Base-by-base conservation (phyloP, 2,888 invertebrate species). In the Pterostichus niger region DNA sequence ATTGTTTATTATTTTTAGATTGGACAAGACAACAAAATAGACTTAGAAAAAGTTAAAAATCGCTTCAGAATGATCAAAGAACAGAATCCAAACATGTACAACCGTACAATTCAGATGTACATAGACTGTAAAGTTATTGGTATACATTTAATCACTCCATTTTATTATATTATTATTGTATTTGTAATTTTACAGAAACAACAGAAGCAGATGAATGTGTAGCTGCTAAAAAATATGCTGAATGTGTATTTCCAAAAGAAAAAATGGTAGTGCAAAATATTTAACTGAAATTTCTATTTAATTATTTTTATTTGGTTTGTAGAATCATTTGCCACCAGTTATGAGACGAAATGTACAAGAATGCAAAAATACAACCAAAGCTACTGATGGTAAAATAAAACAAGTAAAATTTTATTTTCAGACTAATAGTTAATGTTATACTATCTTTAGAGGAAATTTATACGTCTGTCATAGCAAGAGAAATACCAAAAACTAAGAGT, bases 211-310 rank as follows among this genome's bases (percentile, higher is more conserved):
- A 78, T 40, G 59, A 78, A 59, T 78, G 78, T 10, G 31, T 44
- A 11, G 78, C 78, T 11, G 78, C 61, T 10, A n/a, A 59, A 7
- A 78, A 78, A 59, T 78, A 78, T 13, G 78, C 78, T 2, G 78
- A 78, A 78, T 78, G 78, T 17, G 24, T 78, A 1, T 78, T 61
- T 31, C 78, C 78, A 11, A 78, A 78, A 78, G 59, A 61, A 44
- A 44, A 13, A 77, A 17, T 40, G 54, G 77, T 56, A 75, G 9
- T 1, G 5, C 13, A 52, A 59, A 76, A 13, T 76, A 76, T 24
- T 7, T 10, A 7, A 9, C 15, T 6, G n/a, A 61, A 61, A 33
- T 35, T 64, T n/a, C 13, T 24, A 31, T 31, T 24, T 24, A 10
- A 24, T 59, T 40, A 9, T 40, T 13, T 64, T 7, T 35, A 10